Base-by-base conservation (phyloP, 1,140 invertebrate species). In the Cyclina sinensis region DNA sequence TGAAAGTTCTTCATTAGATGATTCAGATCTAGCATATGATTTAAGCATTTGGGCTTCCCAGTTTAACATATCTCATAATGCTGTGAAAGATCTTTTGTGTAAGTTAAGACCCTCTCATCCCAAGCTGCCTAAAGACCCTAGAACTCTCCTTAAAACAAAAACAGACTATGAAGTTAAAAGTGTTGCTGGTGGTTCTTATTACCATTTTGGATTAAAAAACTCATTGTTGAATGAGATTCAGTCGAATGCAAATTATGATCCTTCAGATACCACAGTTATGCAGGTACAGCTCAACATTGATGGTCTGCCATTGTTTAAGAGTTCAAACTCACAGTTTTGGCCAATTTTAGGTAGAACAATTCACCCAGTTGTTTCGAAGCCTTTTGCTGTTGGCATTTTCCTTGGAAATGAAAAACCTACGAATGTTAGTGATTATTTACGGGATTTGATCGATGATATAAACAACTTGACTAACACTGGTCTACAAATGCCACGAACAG, bases 261-360 rank as follows among this genome's bases (percentile, higher is more conserved):
- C 65, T 24, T 37, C 73, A 21, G 37, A 76, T 76, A 76, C 39
- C 21, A 62, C 51, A 82, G 54, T 82, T 82, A 62, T 82, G 54
- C 51, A 62, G 30, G 54, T 86, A n/a, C 89, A 88, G 27, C 37
- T 90, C 27, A 89, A 86, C 79, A 89, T 90, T 76, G 86, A 90
- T 82, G 90, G 86, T 54, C 76, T 88, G 14, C 86, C 86, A 3
- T 62, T 90, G 39, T 89, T 89, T 82, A 88, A 86, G 30, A 89
- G 86, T 84, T 43, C 86, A 37, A 79, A 24, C 35, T 18, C 24
- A 39, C 90, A 91, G 65, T 89, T 91, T 79, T 91, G 90, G 86
- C 90, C 86, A 46, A 89, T 91, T 82, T 57, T 89, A 32, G 83
- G 54, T 24, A 62, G 68, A 51, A 16, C 62, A 79, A 21, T 37